Percentiles rank a stretch among this genome's conserved stretches.
Evolutionary conservation across 1,140 invertebrate species (phyloP).

Genomic region (Pseudomyrmex pallidus): DNA sequence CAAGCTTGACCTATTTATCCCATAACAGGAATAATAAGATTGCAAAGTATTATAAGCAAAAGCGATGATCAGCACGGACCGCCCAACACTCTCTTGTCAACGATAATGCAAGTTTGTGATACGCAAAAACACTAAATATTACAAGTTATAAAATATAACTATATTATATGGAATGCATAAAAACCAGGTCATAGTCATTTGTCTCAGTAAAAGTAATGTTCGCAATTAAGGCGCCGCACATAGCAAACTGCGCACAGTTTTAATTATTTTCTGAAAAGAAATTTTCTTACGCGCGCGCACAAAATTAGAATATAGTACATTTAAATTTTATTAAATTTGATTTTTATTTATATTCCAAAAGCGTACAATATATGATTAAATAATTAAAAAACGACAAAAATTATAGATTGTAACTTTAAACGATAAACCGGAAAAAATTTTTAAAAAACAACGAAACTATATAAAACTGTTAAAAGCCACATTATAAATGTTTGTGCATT

Average conservation of each 20-base stretch:
- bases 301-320: constrained; percentile 11
- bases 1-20: constrained; percentile 75
- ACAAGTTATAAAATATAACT: constrained; percentile 33
- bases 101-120: constrained; percentile 10
- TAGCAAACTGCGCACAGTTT: constrained; percentile 6
- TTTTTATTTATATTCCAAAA: not conserved
- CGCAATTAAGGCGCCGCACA: constrained; percentile 16
- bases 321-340: constrained; percentile 42
- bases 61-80: constrained; percentile 72
- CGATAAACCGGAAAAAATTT: not conserved
- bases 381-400: not conserved
- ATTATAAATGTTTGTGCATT: too few species aligned
- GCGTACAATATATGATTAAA: not conserved
- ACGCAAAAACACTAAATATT: constrained; percentile 3
- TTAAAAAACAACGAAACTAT: not conserved
- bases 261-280: constrained; percentile 50
- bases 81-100: not conserved
- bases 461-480: not conserved
- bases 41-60: constrained; percentile 71
- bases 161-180: constrained; percentile 5
- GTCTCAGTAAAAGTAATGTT: constrained; percentile 26
- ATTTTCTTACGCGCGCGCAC: not conserved
- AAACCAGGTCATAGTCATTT: constrained; percentile 9
- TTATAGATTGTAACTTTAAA: not conserved
- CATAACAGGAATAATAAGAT: constrained; percentile 75